Evolutionary conservation across 2,113 vertebrate genomes (phyloP), one percentile per base, ranked within the genome.

Genomic region (Lipophrys pholis): DNA sequence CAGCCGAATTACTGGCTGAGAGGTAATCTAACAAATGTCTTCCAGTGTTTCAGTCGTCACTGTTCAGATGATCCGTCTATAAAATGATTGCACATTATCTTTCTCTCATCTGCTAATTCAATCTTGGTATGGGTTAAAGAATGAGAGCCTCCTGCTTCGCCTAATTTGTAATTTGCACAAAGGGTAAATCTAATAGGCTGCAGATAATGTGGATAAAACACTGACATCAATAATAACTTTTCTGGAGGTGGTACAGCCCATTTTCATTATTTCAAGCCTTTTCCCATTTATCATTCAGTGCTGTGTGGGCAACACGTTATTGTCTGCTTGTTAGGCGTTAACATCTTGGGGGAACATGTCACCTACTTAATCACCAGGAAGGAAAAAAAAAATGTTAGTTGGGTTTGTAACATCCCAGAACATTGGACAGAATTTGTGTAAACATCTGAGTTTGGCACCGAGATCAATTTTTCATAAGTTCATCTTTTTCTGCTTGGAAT

Each of bases 381-480:
- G 7, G 30, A 53, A 61, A 14, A 53, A 74, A 65, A 10, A 71
- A 58, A 55, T 40, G 45, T 70, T 69, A 15, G 61, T 45, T 46
- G 48, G 38, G 38, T 69, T 82, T 76, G 55, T 69, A 68, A 73
- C 68, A 60, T 75, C 69, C 48, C 48, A 48, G 36, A 63, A 62
- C 6, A 55, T 41, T 54, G 67, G 39, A 38, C 16, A 57, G 10
- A 48, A 58, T 65, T 76, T 17, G 2, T 81, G 81, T 73, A 76
- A 87, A 89, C 67, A 83, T 62, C 46, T 71, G 64, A 84, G 83
- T 82, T 70, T 70, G 62, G 54, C 68, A 17, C 52, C 0, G 5
- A 68, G 50, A 84, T 84, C 6, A 38, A 76, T 76, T 81, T 76
- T 81, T 86, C 59, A 82, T 64, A 21, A 71, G 43, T 78, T 74